Percentiles rank a stretch among this genome's conserved stretches.
These are phyloP conservation scores for Ptyas mucosa DNA, from an alignment of 2,113 vertebrate genomes.

Conservation along the genomic window DNA sequence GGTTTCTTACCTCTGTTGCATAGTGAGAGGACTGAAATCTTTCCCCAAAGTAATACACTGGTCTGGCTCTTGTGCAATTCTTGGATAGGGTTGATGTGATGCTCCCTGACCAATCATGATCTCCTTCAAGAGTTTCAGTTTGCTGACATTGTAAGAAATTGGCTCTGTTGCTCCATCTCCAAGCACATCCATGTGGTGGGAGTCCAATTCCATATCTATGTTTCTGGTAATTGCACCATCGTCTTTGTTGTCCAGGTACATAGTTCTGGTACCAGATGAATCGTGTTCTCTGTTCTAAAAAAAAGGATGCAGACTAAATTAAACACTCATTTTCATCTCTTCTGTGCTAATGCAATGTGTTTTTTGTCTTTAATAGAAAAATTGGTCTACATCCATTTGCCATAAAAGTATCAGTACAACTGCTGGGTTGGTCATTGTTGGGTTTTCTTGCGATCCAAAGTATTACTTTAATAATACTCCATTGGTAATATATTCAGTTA, in stretches of 20 bases:
- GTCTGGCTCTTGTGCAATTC: slow-evolving; percentile 50
- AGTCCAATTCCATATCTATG: slow-evolving; percentile 75
- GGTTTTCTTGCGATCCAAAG: background rate
- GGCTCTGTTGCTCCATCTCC: slow-evolving; percentile 61
- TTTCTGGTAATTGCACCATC: slow-evolving; percentile 54
- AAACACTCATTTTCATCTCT: background rate
- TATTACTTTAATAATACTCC: background rate
- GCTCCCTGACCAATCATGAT: slow-evolving; percentile 69
- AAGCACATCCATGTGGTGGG: slow-evolving; percentile 59
- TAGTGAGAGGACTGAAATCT: slow-evolving; percentile 47
- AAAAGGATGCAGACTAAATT: slow-evolving; percentile 29
- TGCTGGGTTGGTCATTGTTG: background rate
- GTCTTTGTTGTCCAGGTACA: slow-evolving; percentile 84
- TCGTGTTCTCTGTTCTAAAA: slow-evolving; percentile 34
- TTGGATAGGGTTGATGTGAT: slow-evolving; percentile 62
- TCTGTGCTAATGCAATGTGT: background rate
- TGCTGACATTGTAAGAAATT: slow-evolving; percentile 68
- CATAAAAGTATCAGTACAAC: background rate
- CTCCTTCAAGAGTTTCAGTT: slow-evolving; percentile 76
- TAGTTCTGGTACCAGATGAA: slow-evolving; percentile 48
- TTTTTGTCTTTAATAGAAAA: background rate
- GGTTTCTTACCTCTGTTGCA: slow-evolving; percentile 63
- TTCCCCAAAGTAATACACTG: slow-evolving; percentile 51
- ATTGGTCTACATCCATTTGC: background rate
- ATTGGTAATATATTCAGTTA: background rate